Evolutionary conservation across 1,140 invertebrate genomes (phyloP).

Genomic region (Papilio glaucus): DNA sequence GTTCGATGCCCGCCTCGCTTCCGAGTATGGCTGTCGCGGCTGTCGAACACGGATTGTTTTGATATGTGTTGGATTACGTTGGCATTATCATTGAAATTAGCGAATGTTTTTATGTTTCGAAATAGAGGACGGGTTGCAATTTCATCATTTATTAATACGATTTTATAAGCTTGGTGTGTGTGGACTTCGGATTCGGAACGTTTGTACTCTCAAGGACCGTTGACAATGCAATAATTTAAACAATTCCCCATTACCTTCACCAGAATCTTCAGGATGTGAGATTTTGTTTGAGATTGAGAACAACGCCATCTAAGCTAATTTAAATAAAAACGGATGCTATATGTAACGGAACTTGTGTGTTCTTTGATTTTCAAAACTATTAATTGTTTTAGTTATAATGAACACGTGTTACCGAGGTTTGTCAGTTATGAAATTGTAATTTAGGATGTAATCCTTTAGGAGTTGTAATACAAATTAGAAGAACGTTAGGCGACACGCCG

Average conservation of each 20-base stretch:
- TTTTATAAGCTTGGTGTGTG: too few species aligned
- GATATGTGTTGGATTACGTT: conserved; percentile 35
- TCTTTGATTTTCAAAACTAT: too few species aligned
- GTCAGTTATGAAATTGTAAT: neutral
- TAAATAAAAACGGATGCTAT: too few species aligned
- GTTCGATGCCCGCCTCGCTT: conserved; percentile 51
- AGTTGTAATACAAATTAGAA: neutral
- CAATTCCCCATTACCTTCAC: too few species aligned
- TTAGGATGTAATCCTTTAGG: neutral
- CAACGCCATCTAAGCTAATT: too few species aligned
- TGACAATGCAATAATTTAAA: too few species aligned
- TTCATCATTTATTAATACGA: neutral
- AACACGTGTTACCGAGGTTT: neutral
- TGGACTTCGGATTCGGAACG: too few species aligned
- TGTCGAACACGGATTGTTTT: conserved; percentile 43
- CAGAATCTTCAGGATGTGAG: too few species aligned
- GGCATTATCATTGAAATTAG: conserved; percentile 2
- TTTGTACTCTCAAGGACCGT: too few species aligned
- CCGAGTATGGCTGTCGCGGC: conserved; percentile 45
- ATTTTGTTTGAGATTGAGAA: too few species aligned
- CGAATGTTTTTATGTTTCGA: conserved; percentile 12
- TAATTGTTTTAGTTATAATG: too few species aligned
- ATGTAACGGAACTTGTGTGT: too few species aligned
- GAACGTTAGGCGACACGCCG: neutral
- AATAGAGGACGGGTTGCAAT: neutral